Conservation (phyloP, 2,888 invertebrate genomes). For the Diarsia mendica region DNA sequence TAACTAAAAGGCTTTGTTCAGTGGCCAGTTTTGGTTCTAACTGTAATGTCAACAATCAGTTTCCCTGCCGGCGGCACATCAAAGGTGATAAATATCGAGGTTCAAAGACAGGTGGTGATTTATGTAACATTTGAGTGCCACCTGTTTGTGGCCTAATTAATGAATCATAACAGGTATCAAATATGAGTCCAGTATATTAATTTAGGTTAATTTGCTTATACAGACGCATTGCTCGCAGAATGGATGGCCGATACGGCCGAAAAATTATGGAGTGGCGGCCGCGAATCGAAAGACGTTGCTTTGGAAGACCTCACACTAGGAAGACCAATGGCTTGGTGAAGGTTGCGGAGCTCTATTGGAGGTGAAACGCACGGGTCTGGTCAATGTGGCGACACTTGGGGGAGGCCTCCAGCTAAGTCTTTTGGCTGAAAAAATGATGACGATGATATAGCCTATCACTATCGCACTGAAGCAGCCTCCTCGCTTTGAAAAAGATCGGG, state of each 20-base stretch:
- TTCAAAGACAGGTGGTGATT: constrained; percentile 29
- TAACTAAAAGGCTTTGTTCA: constrained; percentile 28
- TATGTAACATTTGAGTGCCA: constrained; percentile 21
- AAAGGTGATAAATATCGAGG: constrained; percentile 56
- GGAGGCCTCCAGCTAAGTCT: no score
- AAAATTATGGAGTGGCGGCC: no score
- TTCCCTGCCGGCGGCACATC: constrained; percentile 52
- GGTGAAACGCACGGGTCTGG: no score
- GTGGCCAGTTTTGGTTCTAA: constrained; percentile 29
- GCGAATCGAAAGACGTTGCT: no score
- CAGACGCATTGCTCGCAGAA: background rate
- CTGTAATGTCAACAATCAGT: constrained; percentile 37
- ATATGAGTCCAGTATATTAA: constrained; percentile 1
- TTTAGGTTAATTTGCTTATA: background rate
- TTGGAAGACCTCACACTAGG: no score
- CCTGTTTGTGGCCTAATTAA: constrained; percentile 34
- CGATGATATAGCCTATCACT: no score
- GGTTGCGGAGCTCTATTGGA: no score
- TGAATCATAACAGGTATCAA: constrained; percentile 5
- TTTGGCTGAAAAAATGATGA: no score
- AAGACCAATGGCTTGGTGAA: no score
- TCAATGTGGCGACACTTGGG: no score
- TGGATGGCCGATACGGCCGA: no score
- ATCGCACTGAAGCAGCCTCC: background rate
- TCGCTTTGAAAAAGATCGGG: background rate